Evolutionary conservation across 2,888 invertebrate species (phyloP).

Genomic region (Iselma pallidipennis): DNA sequence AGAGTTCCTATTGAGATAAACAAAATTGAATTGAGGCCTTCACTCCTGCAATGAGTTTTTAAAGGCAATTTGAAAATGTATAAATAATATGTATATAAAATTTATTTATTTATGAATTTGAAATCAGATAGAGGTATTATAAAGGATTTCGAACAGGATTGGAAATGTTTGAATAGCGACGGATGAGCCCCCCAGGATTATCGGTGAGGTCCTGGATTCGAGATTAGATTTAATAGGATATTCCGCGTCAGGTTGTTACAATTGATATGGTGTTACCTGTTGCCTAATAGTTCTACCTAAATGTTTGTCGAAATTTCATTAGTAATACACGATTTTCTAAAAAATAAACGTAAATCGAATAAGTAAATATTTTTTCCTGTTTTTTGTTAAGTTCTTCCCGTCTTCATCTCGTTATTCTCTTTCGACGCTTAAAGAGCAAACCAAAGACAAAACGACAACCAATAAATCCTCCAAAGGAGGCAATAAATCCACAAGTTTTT

Average conservation of each 20-base stretch:
- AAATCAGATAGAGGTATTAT: too few relatives aligned
- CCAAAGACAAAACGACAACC: conserved; percentile 25
- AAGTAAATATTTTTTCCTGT: too few relatives aligned
- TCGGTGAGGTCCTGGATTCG: not conserved
- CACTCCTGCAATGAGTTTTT: too few relatives aligned
- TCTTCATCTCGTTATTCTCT: conserved; percentile 5
- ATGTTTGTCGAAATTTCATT: not conserved
- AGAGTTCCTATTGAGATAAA: too few relatives aligned
- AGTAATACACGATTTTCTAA: too few relatives aligned
- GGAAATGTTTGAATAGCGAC: not conserved
- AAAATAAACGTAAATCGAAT: too few relatives aligned
- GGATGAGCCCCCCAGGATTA: not conserved
- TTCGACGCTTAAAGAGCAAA: conserved; percentile 14
- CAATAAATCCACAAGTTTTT: conserved; percentile 22
- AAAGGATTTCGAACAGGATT: not conserved
- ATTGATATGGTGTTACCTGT: not conserved
- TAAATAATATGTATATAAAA: too few relatives aligned
- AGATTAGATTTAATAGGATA: not conserved
- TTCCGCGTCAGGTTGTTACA: not conserved
- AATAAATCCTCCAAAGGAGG: conserved; percentile 20
- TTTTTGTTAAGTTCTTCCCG: too few relatives aligned
- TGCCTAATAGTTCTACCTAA: not conserved
- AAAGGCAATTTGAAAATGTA: too few relatives aligned
- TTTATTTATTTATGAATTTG: not conserved
- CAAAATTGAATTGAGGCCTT: too few relatives aligned